Conservation (phyloP, 53 echinoderm and acorn worm genomes). For the Zoroaster sp. region DNA sequence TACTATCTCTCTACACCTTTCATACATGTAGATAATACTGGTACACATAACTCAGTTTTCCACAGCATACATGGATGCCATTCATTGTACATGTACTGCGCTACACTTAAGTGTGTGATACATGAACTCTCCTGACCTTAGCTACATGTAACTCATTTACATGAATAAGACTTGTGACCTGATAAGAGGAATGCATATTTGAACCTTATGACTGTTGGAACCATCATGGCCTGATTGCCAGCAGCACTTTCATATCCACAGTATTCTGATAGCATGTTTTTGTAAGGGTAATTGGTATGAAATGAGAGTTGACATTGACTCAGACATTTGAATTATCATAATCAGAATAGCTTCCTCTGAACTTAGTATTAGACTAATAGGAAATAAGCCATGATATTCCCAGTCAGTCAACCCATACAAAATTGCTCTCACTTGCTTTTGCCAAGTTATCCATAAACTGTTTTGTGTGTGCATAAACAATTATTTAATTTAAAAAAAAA, state of each 20-base stretch:
- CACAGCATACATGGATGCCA: too few relatives aligned
- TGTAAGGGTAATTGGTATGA: conserved; percentile 55
- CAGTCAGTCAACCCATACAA: not conserved
- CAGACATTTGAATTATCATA: conserved; percentile 55
- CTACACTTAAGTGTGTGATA: not conserved
- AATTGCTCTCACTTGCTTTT: too few relatives aligned
- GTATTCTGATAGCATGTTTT: conserved; percentile 22
- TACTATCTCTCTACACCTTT: too few relatives aligned
- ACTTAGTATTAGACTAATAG: not conserved
- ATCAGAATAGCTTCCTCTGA: conserved; percentile 55
- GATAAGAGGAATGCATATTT: conserved; percentile 42
- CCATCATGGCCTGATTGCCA: conserved; percentile 34
- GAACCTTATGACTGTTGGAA: conserved; percentile 25
- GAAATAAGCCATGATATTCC: not conserved
- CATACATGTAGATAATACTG: too few relatives aligned
- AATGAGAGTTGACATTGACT: conserved; percentile 53
- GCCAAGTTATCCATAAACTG: too few relatives aligned
- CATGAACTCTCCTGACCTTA: conserved; percentile 41
- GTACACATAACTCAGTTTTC: too few relatives aligned
- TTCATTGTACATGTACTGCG: too few relatives aligned
- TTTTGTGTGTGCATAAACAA: too few relatives aligned
- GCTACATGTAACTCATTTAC: not conserved
- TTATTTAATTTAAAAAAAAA: too few relatives aligned
- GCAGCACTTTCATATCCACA: conserved; percentile 50
- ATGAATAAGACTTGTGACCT: conserved; percentile 43